These are phyloP conservation scores for Drosophila engyochracea DNA, from an alignment of 2,888 invertebrate species.

Conservation along the genomic window DNA sequence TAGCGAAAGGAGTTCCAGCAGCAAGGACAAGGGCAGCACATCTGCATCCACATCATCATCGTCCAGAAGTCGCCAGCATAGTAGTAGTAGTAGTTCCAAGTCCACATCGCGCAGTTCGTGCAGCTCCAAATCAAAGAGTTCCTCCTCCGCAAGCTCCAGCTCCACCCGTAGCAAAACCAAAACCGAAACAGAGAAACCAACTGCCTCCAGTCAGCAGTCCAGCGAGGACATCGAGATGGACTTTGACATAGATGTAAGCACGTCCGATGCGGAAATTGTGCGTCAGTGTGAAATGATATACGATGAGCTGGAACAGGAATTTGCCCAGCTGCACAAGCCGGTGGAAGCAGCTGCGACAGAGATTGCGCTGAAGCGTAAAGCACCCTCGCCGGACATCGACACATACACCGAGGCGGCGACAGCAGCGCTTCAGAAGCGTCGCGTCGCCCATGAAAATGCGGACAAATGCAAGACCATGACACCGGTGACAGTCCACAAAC, in stretches of 20 bases:
- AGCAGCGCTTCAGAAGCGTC: slow-evolving; percentile 87
- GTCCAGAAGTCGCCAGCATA: slow-evolving; percentile 46
- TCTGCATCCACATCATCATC: slow-evolving; percentile 51
- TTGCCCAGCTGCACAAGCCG: slow-evolving; percentile 75
- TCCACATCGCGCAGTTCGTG: slow-evolving; percentile 44
- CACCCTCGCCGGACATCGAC: slow-evolving; percentile 81
- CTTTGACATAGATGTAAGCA: slow-evolving; percentile 60
- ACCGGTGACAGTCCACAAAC: slow-evolving; percentile 85
- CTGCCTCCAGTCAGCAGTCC: background rate
- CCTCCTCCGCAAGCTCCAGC: slow-evolving; percentile 28
- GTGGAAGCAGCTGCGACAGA: slow-evolving; percentile 55
- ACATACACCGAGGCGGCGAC: slow-evolving; percentile 81
- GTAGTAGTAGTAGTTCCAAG: slow-evolving; percentile 54
- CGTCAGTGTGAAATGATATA: slow-evolving; percentile 95
- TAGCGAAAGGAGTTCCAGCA: slow-evolving; percentile 44
- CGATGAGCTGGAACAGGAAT: slow-evolving; percentile 89
- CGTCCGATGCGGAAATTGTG: slow-evolving; percentile 90
- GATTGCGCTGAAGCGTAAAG: slow-evolving; percentile 68
- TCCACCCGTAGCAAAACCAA: slow-evolving; percentile 34
- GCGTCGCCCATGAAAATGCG: slow-evolving; percentile 90
- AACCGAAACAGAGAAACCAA: slow-evolving; percentile 18
- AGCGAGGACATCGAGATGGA: slow-evolving; percentile 79
- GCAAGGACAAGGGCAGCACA: slow-evolving; percentile 44
- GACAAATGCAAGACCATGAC: slow-evolving; percentile 84
- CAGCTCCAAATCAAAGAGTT: slow-evolving; percentile 49